Evolutionary conservation across 2,797 vertebrate species (phyloP).

Genomic region (Halcyon leucocephala): DNA sequence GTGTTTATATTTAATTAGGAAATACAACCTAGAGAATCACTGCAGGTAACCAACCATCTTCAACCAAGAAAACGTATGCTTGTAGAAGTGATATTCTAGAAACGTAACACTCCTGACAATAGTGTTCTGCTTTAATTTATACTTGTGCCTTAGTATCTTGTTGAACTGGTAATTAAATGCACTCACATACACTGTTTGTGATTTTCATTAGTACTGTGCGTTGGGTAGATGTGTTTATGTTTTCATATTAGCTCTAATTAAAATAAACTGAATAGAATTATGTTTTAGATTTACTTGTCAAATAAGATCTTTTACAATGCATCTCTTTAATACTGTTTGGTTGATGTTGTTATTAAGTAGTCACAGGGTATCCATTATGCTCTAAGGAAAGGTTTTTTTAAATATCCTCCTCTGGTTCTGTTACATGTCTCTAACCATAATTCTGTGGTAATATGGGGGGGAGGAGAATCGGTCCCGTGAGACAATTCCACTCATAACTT

Average conservation of each 20-base stretch:
- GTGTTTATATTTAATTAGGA: not conserved
- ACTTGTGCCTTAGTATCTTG: not conserved
- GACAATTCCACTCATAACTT: not conserved
- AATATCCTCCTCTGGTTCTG: not conserved
- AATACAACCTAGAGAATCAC: not conserved
- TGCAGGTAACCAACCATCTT: not conserved
- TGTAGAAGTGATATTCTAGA: not conserved
- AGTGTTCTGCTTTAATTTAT: not conserved
- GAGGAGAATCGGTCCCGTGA: not conserved
- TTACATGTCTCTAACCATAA: not conserved
- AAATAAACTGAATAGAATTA: slow-evolving; percentile 33
- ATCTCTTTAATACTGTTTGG: not conserved
- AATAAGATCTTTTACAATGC: not conserved
- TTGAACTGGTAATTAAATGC: slow-evolving; percentile 14
- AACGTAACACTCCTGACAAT: not conserved
- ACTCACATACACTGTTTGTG: not conserved
- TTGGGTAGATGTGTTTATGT: not conserved
- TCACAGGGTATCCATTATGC: not conserved
- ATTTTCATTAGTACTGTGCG: not conserved
- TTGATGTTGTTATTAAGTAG: slow-evolving; percentile 6
- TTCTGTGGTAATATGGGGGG: not conserved
- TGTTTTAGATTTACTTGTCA: slow-evolving; percentile 29
- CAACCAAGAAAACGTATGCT: not conserved
- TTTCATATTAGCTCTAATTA: slow-evolving; percentile 46
- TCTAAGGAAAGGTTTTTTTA: not conserved